Conservation (phyloP, 2,797 vertebrate genomes). For the Eulemur rubriventer region DNA sequence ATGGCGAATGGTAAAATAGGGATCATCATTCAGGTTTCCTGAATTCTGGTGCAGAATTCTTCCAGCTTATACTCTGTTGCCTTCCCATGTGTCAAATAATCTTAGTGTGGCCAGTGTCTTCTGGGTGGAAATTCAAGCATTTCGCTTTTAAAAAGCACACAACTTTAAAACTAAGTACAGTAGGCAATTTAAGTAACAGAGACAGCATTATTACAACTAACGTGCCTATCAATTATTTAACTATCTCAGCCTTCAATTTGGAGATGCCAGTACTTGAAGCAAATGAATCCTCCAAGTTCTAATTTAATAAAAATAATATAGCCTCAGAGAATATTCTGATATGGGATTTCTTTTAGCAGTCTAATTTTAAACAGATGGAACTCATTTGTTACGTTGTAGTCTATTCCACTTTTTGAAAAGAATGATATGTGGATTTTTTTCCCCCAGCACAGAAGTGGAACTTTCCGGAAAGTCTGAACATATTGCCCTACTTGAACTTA, state of each 20-base stretch:
- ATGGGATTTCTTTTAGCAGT: background rate
- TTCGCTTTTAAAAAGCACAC: background rate
- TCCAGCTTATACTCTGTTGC: background rate
- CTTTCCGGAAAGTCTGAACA: constrained; percentile 23
- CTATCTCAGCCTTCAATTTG: background rate
- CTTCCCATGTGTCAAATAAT: background rate
- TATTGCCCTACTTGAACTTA: background rate
- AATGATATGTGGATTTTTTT: background rate
- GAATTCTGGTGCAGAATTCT: background rate
- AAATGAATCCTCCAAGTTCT: background rate
- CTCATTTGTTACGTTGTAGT: constrained; percentile 27
- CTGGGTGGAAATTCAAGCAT: background rate
- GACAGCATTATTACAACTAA: background rate
- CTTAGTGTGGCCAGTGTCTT: background rate
- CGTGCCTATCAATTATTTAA: background rate
- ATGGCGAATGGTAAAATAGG: background rate
- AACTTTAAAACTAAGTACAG: background rate
- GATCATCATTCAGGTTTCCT: background rate
- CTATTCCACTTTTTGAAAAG: constrained; percentile 29
- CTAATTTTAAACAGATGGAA: constrained; percentile 54
- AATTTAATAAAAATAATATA: constrained; percentile 13
- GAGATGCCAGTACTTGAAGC: background rate
- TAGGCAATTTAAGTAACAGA: background rate
- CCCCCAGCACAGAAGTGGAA: background rate
- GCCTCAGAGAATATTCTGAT: background rate